Percentiles rank a stretch among this genome's conserved stretches.
Conservation (phyloP, 92 coral and sea anemone genomes). For the Plumapathes pennacea region DNA sequence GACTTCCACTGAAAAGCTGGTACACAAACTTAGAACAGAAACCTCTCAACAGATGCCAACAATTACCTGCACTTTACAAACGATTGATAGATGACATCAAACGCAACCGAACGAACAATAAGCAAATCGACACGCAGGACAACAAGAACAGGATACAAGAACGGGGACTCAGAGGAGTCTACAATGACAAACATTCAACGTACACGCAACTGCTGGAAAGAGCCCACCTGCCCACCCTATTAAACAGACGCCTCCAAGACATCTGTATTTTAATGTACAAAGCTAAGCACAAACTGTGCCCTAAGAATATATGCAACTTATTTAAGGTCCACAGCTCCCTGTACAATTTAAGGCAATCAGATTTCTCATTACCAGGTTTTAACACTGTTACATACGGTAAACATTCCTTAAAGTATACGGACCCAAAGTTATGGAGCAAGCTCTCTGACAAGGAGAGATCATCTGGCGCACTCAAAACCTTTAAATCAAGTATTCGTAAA, state of each 20-base stretch:
- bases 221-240: slow-evolving; percentile 7
- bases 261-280: slow-evolving; percentile 11
- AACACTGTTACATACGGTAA: slow-evolving; percentile 14
- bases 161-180: slow-evolving; percentile 15
- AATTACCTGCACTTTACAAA: too few relatives aligned
- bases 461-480: too few relatives aligned
- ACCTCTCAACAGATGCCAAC: too few relatives aligned
- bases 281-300: slow-evolving; percentile 4
- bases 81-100: too few relatives aligned
- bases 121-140: too few relatives aligned
- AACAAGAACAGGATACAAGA: background rate
- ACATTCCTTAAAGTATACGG: slow-evolving; percentile 13
- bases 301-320: background rate
- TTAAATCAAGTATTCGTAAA: too few relatives aligned
- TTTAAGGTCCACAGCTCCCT: background rate
- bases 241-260: slow-evolving; percentile 20
- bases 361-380: slow-evolving; percentile 2
- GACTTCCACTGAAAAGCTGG: too few relatives aligned
- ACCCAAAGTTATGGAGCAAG: slow-evolving; percentile 1
- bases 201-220: slow-evolving; percentile 1
- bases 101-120: too few relatives aligned
- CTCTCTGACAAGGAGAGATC: background rate
- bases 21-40: too few relatives aligned
- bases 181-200: slow-evolving; percentile 14
- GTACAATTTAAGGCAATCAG: slow-evolving; percentile 1